These are phyloP conservation scores for Riparia riparia DNA, from an alignment of 2,113 vertebrate species.

Conservation along the genomic window DNA sequence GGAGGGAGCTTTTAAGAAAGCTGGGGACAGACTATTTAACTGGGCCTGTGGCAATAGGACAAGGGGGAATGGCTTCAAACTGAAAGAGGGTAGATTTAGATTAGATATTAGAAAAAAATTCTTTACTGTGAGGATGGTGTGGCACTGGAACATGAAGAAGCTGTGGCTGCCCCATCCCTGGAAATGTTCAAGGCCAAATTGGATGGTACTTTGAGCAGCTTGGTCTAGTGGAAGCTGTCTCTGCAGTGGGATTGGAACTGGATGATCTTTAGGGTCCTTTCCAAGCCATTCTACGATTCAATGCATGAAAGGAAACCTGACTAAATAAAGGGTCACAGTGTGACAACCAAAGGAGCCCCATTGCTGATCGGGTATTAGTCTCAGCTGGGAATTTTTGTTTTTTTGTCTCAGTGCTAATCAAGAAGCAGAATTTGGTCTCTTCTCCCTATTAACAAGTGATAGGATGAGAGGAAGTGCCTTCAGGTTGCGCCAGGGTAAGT, in stretches of 20 bases:
- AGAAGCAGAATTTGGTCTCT: background rate
- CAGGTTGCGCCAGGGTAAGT: background rate
- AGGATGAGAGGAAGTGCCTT: background rate
- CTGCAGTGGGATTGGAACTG: background rate
- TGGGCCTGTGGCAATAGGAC: rapidly evolving
- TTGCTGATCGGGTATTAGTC: background rate
- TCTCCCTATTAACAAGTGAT: background rate
- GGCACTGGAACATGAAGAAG: background rate
- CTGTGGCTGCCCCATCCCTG: background rate
- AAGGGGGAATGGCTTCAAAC: background rate
- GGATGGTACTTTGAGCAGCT: background rate
- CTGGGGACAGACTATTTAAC: background rate
- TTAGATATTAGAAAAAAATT: background rate
- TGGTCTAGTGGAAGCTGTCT: background rate
- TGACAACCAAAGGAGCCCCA: background rate
- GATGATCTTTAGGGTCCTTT: background rate
- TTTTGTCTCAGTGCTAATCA: background rate
- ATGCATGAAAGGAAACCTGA: background rate
- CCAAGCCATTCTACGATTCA: background rate
- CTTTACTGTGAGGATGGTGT: background rate
- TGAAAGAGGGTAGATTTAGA: background rate
- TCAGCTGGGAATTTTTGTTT: background rate
- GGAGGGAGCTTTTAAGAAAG: background rate
- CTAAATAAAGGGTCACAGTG: background rate
- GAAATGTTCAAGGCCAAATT: background rate